Base-by-base conservation (phyloP, 2,797 vertebrate species). In the Buphagus erythrorhynchus region DNA sequence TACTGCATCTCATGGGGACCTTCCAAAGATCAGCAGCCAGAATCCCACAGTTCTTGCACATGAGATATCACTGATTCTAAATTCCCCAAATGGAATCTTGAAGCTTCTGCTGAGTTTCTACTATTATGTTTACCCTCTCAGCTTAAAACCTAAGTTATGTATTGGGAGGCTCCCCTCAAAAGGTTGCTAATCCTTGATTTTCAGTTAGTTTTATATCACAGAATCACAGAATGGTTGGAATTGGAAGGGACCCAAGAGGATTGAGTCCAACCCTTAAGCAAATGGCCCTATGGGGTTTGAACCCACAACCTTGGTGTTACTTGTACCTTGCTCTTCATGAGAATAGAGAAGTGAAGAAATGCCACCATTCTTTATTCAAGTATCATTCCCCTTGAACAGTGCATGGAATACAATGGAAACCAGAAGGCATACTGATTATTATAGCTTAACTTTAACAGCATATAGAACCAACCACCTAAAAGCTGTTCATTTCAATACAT, bases 121-220 rank as follows among this genome's bases (percentile, higher is more conserved):
- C 42, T 48, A 17, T 63, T 26, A 38, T 0, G 0, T 67, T 88
- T 88, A 88, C 74, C 40, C 51, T 90, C 43, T 22, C 62, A 51
- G 10, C 16, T 83, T 57, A 66, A 77, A 90, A 83, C 2, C 16
- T 59, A 74, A 88, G 48, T 40, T 52, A 15, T 3, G 22, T 33
- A 71, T 36, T 93, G 65, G 11, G 35, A 74, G 49, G 40, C 11
- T 86, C 25, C 14, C 26, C 48, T 84, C 43, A 40, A 71, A 83
- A 90, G 20, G 22, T 18, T 71, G 36, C 21, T 83, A 74, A 74
- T 80, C 26, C 20, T 88, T 57, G 35, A 45, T 88, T 88, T 88
- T 80, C 36, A 17, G 16, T 71, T 83, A 77, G 40, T 74, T 94
- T 95, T 43, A 2, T 38, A 10, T n/a, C 72, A 38, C 24, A 36